phyloP scores from a whole-genome alignment of 1,140 invertebrate genomes.

The Potamilus streckersoni region DNA sequence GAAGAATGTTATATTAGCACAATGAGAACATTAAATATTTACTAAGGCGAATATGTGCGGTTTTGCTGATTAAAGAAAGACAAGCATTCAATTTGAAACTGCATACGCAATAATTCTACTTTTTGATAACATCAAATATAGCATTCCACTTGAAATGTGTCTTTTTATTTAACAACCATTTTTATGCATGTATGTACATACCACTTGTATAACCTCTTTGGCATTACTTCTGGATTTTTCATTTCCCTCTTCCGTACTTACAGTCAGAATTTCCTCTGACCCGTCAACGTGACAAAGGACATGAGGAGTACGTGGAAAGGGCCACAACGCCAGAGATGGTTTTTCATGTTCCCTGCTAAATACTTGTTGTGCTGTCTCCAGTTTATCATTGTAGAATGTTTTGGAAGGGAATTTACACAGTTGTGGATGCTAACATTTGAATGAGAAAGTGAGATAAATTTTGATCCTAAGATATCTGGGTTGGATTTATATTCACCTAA shows the following conservation, averaged over 20 bases:
- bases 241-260: constrained; percentile 41
- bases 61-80: too few species aligned
- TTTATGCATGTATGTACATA: constrained; percentile 20
- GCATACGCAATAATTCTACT: too few species aligned
- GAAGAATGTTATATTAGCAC: too few species aligned
- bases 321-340: constrained; percentile 30
- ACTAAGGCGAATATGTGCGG: too few species aligned
- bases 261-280: constrained; percentile 35
- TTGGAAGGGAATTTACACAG: constrained; percentile 56
- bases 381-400: constrained; percentile 48
- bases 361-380: constrained; percentile 29
- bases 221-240: constrained; percentile 38
- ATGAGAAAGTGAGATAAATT: constrained; percentile 8
- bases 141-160: too few species aligned
- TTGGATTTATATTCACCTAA: too few species aligned
- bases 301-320: constrained; percentile 10
- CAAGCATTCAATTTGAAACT: too few species aligned
- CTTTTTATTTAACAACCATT: too few species aligned
- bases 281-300: constrained; percentile 50
- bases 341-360: neutral
- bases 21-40: too few species aligned
- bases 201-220: constrained; percentile 34
- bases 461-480: too few species aligned
- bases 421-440: constrained; percentile 43
- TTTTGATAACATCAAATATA: too few species aligned